A percentile compares a stretch with the other conserved stretches of the same genome.
phyloP scores from a whole-genome alignment of 2,113 vertebrate species.

The Todiramphus chloris region DNA sequence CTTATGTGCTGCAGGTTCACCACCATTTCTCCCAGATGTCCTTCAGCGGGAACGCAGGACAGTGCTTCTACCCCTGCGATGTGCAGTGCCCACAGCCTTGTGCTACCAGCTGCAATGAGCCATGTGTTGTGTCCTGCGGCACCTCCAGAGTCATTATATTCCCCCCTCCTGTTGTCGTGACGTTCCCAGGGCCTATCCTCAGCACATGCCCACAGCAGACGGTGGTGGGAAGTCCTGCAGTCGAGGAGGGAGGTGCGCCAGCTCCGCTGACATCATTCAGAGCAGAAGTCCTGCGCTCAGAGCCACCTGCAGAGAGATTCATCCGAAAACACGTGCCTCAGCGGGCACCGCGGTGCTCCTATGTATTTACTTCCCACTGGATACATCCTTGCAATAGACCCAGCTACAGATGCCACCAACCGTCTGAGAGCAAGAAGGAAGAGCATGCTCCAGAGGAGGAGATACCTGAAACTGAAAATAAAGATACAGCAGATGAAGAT shows the following conservation, averaged over 20 bases:
- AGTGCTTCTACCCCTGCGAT: fast-evolving
- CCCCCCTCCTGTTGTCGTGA: not conserved
- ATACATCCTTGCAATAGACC: conserved; percentile 24
- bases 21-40: not conserved
- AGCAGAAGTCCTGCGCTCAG: not conserved
- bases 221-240: not conserved
- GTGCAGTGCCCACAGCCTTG: not conserved
- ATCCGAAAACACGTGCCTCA: fast-evolving
- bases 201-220: not conserved
- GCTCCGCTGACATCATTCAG: not conserved
- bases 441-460: not conserved
- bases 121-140: not conserved
- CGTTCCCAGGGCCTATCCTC: conserved; percentile 32
- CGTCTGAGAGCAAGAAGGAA: fast-evolving
- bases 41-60: fast-evolving
- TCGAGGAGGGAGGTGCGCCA: fast-evolving
- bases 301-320: not conserved
- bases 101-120: not conserved
- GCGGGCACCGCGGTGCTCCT: not conserved
- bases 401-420: fast-evolving
- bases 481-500: not conserved
- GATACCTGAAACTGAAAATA: not conserved
- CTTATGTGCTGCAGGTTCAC: not conserved
- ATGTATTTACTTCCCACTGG: not conserved
- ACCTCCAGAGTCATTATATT: conserved; percentile 39